Base-by-base conservation (phyloP, 2,888 invertebrate genomes). In the Eupithecia subumbrata region DNA sequence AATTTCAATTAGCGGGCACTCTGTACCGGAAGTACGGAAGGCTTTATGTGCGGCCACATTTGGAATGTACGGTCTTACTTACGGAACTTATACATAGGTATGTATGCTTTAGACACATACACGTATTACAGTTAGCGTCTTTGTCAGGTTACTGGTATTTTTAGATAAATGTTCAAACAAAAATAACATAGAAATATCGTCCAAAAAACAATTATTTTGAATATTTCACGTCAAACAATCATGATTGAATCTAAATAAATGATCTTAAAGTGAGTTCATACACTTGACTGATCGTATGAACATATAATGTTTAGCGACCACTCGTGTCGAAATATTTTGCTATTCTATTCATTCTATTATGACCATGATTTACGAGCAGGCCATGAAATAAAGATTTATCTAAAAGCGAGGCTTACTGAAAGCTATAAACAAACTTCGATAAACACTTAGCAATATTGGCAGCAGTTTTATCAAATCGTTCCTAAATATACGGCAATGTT, bases 1-100 rank as follows among this genome's bases (percentile, higher is more conserved):
- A n/a, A n/a, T n/a, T n/a, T n/a, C n/a, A n/a, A n/a, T n/a, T n/a
- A 87, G 85, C 82, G 82, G 81, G 84, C 85, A 86, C 87, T 87
- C 80, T 74, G 78, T 76, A 79, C 75, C 83, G 85, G 85, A 86
- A 84, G 84, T 80, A 22, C 43, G 72, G 75, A 18, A 56, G 73
- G 71, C 72, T 70, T 72, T 75, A 72, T 72, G 67, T 77, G 73
- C 63, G 66, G 60, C 48, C 67, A 63, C 37, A 73, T 70, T 64
- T 2, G 56, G 60, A 72, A 66, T 34, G 66, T n/a, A 70, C 9
- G 25, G 25, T 18, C 64, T 52, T 37, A 68, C 68, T 63, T 30
- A 69, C 43, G 48, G 34, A 34, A 60, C 60, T 40, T 68, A 14
- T 14, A 40, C 25, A 12, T 68, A 43, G 25, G 14, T 45, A 40